Base-by-base conservation (phyloP, 2,888 invertebrate species). In the Coleophora flavipennella region DNA sequence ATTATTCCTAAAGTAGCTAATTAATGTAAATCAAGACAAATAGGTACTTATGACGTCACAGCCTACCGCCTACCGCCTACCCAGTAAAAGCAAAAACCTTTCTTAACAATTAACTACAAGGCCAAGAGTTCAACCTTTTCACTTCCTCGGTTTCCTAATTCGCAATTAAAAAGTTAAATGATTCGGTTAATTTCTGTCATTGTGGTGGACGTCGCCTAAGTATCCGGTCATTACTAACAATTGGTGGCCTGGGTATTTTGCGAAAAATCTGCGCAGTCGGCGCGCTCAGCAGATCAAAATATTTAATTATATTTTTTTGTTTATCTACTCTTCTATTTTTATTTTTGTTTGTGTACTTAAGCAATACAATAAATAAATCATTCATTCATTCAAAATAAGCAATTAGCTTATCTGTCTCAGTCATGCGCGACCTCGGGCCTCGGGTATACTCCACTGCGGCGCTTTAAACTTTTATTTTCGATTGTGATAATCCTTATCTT, bases 101-200 rank as follows among this genome's bases (percentile, higher is more conserved):
- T 57, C 53, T 57, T 56, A 53, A 62, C 59, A 67, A 71, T 74
- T 70, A 69, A 69, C 67, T 67, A 60, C 59, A 53, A 55, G 52
- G 61, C 53, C 59, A 60, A 59, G n/a, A 65, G 67, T 64, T 63
- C 67, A 69, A 75, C 73, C 75, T 77, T 73, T 69, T 69, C 65
- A 67, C 69, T 70, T 63, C 57, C 29, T 59, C 61, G 65, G 63
- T 70, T 72, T 72, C 76, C 75, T 75, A 74, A 78, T 72, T 74
- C 70, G 68, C 70, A 79, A 81, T 79, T 77, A 73, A 77, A 79
- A 79, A 76, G 78, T 77, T 78, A 78, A 81, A 80, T 80, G 76
- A 73, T 78, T 74, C 73, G 70, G 74, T 77, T 75, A 81, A 80
- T 78, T 74, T 71, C 72, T 59, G 63, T 67, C 67, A 76, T 78